Evolutionary conservation across 2,888 invertebrate species (phyloP), one percentile per base, ranked within the genome.

Genomic region (Ophion obscuratus): DNA sequence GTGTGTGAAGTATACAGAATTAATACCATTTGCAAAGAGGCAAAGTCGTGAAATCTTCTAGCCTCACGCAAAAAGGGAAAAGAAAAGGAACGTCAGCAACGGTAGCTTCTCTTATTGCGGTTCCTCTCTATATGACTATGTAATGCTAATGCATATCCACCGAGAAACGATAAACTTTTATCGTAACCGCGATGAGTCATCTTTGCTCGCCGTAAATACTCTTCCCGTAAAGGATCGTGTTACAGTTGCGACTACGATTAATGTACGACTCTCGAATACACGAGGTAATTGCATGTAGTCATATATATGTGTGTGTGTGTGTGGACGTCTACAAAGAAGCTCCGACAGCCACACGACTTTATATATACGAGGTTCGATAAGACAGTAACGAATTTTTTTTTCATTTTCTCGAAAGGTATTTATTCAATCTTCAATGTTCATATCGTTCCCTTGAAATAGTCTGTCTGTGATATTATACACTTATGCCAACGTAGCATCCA

Each of bases 191-290:
- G 11, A 44, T 24, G 62, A 62, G 27, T 64, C 27, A 27, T 47
- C 59, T 61, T 40, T 61, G 67, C 53, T 77, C 77, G 71, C 73
- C 73, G 62, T 47, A 61, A 81, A 81, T 76, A 84, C 67, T 71
- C 31, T 57, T 66, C 62, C 70, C 24, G n/a, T 27, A 53, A 31
- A 14, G 64, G 31, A 68, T 40, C 47, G 24, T 66, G 75, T 47
- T 62, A 75, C 74, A 68, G 62, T 75, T 81, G 44, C 47, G 61
- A 68, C 14, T 75, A 47, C n/a, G 10, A 68, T 61, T 75, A 61
- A 61, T 76, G 47, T 67, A 53, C 59, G 66, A 81, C 71, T 84
- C 81, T 84, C 84, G 76, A 81, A 5, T 40, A 40, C 40, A 40
- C 40, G 40, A 9, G 9, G 40, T 40, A 40, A 40, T 40, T 40